Evolutionary conservation across 1,140 invertebrate genomes (phyloP).

Genomic region (Coelopa frigida): DNA sequence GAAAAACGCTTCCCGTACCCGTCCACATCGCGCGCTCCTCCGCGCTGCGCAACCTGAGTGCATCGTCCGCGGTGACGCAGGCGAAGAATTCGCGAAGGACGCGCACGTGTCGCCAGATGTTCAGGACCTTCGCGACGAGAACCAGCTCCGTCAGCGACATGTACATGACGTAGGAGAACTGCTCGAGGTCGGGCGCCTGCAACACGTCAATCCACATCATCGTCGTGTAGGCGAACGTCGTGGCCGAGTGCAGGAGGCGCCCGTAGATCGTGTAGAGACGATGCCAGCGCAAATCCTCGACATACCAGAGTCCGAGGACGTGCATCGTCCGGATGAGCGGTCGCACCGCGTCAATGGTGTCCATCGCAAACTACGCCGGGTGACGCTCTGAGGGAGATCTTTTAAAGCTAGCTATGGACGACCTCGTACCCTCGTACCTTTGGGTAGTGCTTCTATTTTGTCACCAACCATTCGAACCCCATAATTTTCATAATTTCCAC

Average conservation of each 20-base stretch:
- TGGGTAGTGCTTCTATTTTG: too few relatives aligned
- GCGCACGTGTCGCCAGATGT: conserved; percentile 21
- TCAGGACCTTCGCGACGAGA: conserved; percentile 28
- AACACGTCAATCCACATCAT: conserved; percentile 38
- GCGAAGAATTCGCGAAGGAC: conserved; percentile 19
- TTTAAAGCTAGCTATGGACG: too few relatives aligned
- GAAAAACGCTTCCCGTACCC: conserved; percentile 19
- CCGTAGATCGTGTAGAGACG: too few relatives aligned
- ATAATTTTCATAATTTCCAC: too few relatives aligned
- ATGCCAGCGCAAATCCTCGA: too few relatives aligned
- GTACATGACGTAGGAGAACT: conserved; percentile 32
- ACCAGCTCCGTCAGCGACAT: conserved; percentile 34
- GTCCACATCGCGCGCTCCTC: conserved; percentile 21
- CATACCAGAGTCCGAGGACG: too few relatives aligned
- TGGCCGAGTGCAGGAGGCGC: conserved; percentile 24
- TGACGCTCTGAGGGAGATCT: too few relatives aligned
- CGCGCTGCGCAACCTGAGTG: conserved; percentile 12
- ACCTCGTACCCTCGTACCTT: too few relatives aligned
- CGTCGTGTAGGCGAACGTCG: conserved; percentile 26
- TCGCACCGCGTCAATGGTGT: too few relatives aligned
- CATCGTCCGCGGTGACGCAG: conserved; percentile 11
- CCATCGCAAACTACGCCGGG: too few relatives aligned
- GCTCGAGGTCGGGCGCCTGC: conserved; percentile 22
- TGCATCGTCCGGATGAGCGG: too few relatives aligned
- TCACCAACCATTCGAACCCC: too few relatives aligned